These are phyloP conservation scores for Cataglyphis cursor DNA, from an alignment of 2,888 invertebrate genomes.

Conservation along the genomic window DNA sequence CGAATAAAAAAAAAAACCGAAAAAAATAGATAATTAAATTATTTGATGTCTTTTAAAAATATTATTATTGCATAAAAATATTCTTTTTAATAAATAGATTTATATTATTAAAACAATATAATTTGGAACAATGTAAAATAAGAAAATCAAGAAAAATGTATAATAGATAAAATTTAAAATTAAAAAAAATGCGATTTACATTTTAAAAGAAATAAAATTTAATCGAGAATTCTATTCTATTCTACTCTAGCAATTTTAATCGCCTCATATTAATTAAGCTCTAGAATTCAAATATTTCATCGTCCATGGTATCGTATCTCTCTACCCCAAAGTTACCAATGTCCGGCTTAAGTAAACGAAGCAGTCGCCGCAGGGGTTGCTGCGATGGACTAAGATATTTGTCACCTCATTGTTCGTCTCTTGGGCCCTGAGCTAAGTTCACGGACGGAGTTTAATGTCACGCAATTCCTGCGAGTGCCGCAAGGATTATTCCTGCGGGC, in stretches of 20 bases:
- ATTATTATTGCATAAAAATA: background rate
- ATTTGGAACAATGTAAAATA: background rate
- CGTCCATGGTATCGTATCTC: conserved; percentile 19
- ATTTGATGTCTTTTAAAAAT: background rate
- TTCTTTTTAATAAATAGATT: background rate
- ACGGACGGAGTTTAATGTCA: conserved; percentile 84
- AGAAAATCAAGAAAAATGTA: background rate
- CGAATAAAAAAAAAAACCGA: background rate
- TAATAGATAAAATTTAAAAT: background rate
- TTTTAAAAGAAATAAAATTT: background rate
- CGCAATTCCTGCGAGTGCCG: conserved; percentile 83
- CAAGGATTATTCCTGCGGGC: conserved; percentile 77
- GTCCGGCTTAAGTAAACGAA: conserved; percentile 82
- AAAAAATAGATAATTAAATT: background rate
- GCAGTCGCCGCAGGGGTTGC: conserved; percentile 68
- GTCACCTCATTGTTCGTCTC: conserved; percentile 85
- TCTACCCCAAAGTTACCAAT: conserved; percentile 73
- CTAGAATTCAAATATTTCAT: conserved; percentile 19
- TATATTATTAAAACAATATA: too few relatives aligned
- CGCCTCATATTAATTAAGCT: conserved; percentile 30
- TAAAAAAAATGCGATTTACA: background rate
- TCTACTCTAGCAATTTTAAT: background rate
- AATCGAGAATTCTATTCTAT: background rate
- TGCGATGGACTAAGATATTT: conserved; percentile 82
- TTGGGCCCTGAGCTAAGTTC: conserved; percentile 78